Conservation (phyloP, 1,140 invertebrate species). For the Metopolophium dirhodum region DNA sequence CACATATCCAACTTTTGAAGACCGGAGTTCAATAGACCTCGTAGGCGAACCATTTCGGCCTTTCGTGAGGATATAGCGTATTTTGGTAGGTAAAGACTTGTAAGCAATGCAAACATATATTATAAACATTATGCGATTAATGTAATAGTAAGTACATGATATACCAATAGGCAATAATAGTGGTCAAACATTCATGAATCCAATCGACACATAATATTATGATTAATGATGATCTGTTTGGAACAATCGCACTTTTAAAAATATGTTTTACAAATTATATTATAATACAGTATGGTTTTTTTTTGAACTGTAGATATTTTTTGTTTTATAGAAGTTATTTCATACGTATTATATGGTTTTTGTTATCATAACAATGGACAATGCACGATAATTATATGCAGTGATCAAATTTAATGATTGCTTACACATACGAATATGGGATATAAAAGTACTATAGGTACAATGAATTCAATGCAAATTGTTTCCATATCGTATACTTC, state of each 20-base stretch:
- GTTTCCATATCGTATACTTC: neutral
- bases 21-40: neutral
- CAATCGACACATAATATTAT: neutral
- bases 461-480: neutral
- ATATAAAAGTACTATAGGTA: neutral
- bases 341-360: neutral
- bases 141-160: neutral
- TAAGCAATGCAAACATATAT: neutral
- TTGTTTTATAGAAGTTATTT: neutral
- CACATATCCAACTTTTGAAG: neutral
- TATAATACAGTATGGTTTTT: neutral
- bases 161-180: neutral
- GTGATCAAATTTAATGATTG: neutral
- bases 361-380: neutral
- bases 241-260: neutral
- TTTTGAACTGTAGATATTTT: neutral
- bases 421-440: too few species aligned
- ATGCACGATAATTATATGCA: neutral
- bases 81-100: neutral
- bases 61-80: neutral
- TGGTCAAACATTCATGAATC: neutral
- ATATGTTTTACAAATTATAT: neutral
- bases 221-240: neutral
- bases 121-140: neutral
- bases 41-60: neutral